phyloP scores from a whole-genome alignment of 1,140 invertebrate genomes.

The Mercenaria mercenaria region DNA sequence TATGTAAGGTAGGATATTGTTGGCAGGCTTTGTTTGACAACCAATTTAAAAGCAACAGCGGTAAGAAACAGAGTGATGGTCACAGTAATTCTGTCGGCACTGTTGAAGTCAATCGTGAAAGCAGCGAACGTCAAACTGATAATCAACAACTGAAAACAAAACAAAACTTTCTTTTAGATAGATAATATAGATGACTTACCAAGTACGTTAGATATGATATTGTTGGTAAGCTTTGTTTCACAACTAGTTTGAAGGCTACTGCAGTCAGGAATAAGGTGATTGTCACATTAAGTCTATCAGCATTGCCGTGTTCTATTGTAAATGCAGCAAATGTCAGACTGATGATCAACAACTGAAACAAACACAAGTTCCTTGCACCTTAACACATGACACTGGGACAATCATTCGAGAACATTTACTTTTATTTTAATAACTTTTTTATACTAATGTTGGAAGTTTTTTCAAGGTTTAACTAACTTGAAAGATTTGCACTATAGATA shows the following conservation, averaged over 20 bases:
- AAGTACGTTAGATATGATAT: constrained; percentile 84
- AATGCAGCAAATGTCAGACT: constrained; percentile 80
- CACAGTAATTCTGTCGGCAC: constrained; percentile 76
- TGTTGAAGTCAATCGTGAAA: constrained; percentile 76
- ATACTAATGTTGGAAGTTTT: no score
- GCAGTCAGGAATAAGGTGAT: constrained; percentile 84
- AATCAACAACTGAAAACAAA: constrained; percentile 81
- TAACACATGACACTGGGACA: neutral
- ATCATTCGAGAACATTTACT: no score
- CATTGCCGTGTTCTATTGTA: constrained; percentile 74
- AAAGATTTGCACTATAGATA: no score
- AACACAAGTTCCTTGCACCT: neutral
- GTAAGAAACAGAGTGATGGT: constrained; percentile 84
- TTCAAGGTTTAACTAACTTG: no score
- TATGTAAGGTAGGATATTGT: constrained; percentile 84
- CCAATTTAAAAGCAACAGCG: constrained; percentile 83
- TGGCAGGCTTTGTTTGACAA: constrained; percentile 83
- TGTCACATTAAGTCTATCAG: constrained; percentile 79
- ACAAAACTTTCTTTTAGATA: neutral
- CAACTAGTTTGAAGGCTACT: constrained; percentile 84
- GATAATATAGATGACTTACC: constrained; percentile 66
- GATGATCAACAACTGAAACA: constrained; percentile 82
- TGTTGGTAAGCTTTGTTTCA: constrained; percentile 82
- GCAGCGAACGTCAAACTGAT: constrained; percentile 80
- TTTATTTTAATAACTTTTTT: no score